Evolutionary conservation across 2,888 invertebrate genomes (phyloP), one percentile per base, ranked within the genome.

Genomic region (Cepaea hortensis): DNA sequence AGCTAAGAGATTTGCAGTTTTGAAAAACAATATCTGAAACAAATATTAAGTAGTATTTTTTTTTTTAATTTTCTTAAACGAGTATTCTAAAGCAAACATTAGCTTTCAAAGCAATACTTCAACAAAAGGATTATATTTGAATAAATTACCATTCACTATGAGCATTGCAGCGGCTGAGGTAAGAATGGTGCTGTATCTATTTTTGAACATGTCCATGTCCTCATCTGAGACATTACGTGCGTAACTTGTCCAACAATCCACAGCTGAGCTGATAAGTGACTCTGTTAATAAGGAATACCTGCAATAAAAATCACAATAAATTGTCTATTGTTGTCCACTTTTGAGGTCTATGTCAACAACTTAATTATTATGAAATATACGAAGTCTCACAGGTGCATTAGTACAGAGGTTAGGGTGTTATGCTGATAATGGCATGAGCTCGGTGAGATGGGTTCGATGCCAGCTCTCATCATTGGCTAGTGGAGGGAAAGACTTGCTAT

Each of bases 241-340:
- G 68, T 75, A 85, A 48, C 85, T 48, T 20, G n/a, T 65, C 85
- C 85, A 85, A 75, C 73, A 62, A n/a, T 85, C 81, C 6, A 81
- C 20, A 48, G 81, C 81, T 70, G 81, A 23, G 61, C 75, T 85
- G 62, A 85, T 85, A 48, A 81, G 35, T 48, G n/a, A 76, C n/a
- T 80, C 85, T 20, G 70, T 80, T 3, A 80, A 61, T 15, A 85
- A 35, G 46, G 85, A 72, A 80, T 68, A 84, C n/a, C 70, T 76
- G 77, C 23, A 35, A n/a, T 35, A 62, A 48, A 46, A 62, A 35
- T 35, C 55, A 55, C 55, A 55, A n/a, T 55, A 55, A 55, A 55
- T 11, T 55, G 55, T 6, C 7, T 55, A 55, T 11, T 3, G 55
- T 9, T 55, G 7, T 55, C 55, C 55, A 35, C 48, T n/a, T 75